Evolutionary conservation across 2,888 invertebrate genomes (phyloP), one percentile per base, ranked within the genome.

Genomic region (Automeris io): DNA sequence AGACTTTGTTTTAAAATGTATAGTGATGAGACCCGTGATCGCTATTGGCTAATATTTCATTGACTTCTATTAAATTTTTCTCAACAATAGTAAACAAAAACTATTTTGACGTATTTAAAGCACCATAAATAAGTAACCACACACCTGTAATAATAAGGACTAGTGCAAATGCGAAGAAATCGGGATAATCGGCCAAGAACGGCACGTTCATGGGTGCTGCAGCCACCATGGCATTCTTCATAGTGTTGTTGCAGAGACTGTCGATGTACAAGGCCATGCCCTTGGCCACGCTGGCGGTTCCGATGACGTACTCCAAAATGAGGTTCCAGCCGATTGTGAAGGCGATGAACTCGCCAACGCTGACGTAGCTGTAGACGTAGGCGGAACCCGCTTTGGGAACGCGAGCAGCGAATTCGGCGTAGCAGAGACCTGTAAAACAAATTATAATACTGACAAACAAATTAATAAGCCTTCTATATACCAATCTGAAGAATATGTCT

Each of bases 321-420:
- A 97, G 90, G 77, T 96, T 97, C 97, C 97, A 97, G 16, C 97
- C 97, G 59, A 97, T 95, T 24, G 95, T 88, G 75, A 97, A 97
- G 1, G 96, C 97, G 31, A 93, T 90, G 63, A 97, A 92, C 82
- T 97, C 97, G 0, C 97, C 97, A 3, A 97, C 92, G 41, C 95
- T 94, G 5, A 97, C 94, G 69, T 95, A 96, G 63, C 94, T 96
- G 85, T 97, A 97, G 0, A 95, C 91, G 68, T 97, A 97, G 0
- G 97, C 97, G 0, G 96, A 96, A 0, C 97, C 96, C 0, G 96
- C 95, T 65, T 92, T 93, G 0, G 96, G 96, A 0, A 96, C 95
- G 39, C 95, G 87, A 0, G 94, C 92, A 0, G 95, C 96, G 65
- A 96, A 96, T 75, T 97, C 97, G 0, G 96, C 96, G 75, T 96